These are phyloP conservation scores for Palaemon carinicauda DNA, from an alignment of 1,140 invertebrate genomes.

Conservation along the genomic window DNA sequence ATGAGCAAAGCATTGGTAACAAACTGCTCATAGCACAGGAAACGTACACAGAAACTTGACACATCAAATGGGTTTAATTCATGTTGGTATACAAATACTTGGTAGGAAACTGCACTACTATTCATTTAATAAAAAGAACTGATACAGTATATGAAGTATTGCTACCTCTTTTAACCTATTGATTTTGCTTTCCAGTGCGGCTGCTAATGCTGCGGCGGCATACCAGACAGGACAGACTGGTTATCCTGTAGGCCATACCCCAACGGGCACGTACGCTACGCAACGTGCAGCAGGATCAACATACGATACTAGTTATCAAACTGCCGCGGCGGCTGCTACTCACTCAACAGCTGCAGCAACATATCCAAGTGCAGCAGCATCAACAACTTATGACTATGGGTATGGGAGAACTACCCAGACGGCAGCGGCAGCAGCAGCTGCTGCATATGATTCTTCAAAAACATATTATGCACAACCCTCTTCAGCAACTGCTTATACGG, in stretches of 20 bases:
- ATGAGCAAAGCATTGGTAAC: too few species aligned
- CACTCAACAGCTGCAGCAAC: conserved; percentile 61
- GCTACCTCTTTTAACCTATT: neutral
- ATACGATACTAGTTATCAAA: conserved; percentile 76
- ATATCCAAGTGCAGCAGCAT: conserved; percentile 67
- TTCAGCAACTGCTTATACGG: conserved; percentile 69
- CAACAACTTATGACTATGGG: conserved; percentile 73
- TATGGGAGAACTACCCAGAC: conserved; percentile 73
- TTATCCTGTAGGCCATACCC: conserved; percentile 79
- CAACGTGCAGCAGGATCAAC: conserved; percentile 78
- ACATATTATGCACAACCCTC: conserved; percentile 59
- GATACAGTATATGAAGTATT: too few species aligned
- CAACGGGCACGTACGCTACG: conserved; percentile 79
- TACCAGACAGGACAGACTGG: conserved; percentile 82
- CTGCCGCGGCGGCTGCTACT: conserved; percentile 59
- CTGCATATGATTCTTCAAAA: conserved; percentile 61
- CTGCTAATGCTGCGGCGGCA: conserved; percentile 69
- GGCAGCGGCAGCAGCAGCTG: conserved; percentile 72
- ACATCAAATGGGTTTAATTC: too few species aligned
- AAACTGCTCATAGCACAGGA: too few species aligned
- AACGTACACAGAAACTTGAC: too few species aligned
- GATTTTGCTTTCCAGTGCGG: conserved; percentile 43
- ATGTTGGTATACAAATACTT: too few species aligned
- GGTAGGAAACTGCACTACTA: too few species aligned
- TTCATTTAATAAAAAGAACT: too few species aligned